Evolutionary conservation across 2,797 vertebrate genomes (phyloP), one percentile per base, ranked within the genome.

Genomic region (Brachymystax lenok): DNA sequence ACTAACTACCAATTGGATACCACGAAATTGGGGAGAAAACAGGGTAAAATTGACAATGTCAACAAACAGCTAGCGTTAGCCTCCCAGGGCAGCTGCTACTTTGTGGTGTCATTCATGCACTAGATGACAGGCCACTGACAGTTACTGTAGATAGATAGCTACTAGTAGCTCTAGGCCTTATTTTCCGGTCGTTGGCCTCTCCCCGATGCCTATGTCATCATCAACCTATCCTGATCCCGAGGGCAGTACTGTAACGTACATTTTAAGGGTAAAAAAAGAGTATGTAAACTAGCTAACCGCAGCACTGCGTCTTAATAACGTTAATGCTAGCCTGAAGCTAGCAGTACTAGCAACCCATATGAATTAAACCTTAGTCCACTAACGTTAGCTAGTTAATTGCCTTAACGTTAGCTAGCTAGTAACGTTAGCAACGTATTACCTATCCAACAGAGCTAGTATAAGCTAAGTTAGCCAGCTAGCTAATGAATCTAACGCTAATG

Each of bases 391-490:
- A 61, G n/a, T n/a, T 61, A 21, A 61, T 21, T 61, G n/a, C 1
- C 56, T 6, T n/a, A 21, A 59, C 21, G n/a, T 61, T 61, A 40
- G 59, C 12, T 24, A 61, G n/a, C 56, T 61, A 24, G n/a, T 63
- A 63, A 63, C 3, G 59, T 63, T 24, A 63, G 21, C 12, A 63
- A 63, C 59, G 21, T 24, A 63, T 12, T 59, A n/a, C 56, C 8
- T 21, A 19, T 63, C 7, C 21, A 63, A 63, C 59, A 21, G 13
- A 54, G 52, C 52, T 54, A 54, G 52, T 16, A 4, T 54, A 63
- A 14, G 84, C 74, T 83, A 17, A 51, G 21, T 14, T 2, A 24
- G 19, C 50, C 8, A 70, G 52, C 46, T 27, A 54, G 50, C 24
- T 70, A 27, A 24, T 70, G 67, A n/a, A 33, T 51, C 30, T 76